Percentiles rank a stretch among this genome's conserved stretches.
phyloP scores from a whole-genome alignment of 2,113 vertebrate genomes.

The Lagopus leucura region DNA sequence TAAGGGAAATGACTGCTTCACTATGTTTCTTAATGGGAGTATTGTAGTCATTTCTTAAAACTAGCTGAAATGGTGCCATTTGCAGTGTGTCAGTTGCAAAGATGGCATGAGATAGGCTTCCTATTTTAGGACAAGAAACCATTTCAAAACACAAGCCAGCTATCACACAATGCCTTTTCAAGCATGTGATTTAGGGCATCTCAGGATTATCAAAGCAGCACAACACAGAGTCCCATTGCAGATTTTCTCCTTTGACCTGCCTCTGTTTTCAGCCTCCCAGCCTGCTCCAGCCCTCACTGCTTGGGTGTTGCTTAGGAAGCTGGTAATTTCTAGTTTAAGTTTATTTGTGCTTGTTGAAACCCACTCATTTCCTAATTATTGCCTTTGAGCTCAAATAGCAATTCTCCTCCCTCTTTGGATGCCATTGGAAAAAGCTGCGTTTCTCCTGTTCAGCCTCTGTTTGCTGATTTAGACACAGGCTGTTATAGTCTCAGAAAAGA shows the following conservation, averaged over 20 bases:
- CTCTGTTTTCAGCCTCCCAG: background rate
- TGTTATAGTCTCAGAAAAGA: background rate
- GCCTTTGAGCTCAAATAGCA: background rate
- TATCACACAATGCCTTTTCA: background rate
- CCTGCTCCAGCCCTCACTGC: background rate
- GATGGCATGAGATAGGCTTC: background rate
- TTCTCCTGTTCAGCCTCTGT: background rate
- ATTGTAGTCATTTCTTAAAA: background rate
- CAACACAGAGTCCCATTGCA: background rate
- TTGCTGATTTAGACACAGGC: background rate
- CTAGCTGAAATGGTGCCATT: background rate
- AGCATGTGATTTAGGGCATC: background rate
- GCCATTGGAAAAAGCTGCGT: background rate
- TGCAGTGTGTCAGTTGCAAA: background rate
- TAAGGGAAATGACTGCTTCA: background rate
- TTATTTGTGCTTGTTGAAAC: background rate
- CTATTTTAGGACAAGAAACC: background rate
- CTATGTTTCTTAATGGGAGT: background rate
- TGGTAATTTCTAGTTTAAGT: background rate
- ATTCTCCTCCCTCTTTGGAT: background rate
- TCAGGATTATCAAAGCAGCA: background rate
- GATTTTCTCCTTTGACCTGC: background rate
- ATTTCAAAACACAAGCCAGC: fast-evolving
- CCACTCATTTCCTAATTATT: background rate
- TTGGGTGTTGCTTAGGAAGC: background rate